Base-by-base conservation (phyloP, 2,888 invertebrate species). In the Drosophila nigritarsus region DNA sequence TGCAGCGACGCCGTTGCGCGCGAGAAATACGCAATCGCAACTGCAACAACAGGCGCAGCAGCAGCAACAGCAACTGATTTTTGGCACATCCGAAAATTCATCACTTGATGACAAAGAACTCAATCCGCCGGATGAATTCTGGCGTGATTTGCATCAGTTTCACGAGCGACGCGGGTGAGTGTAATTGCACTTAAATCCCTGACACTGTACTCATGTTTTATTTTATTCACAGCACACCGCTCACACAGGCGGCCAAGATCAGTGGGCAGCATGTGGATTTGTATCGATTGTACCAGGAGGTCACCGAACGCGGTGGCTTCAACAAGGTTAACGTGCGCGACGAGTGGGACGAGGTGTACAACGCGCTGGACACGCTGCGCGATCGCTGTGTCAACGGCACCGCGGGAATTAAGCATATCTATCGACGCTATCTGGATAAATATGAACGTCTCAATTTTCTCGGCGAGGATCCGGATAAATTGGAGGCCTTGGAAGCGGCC, bases 231-330 rank as follows among this genome's bases (percentile, higher is more conserved):
- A 96, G 96, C 83, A 94, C 94, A 32, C 92, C 94, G n/a, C 82
- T 93, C n/a, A 94, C 89, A 78, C 94, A 94, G 89, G 95, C 95
- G 36, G 97, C 97, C 3, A 94, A 96, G 92, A 96, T 99, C 74
- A 97, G 97, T 94, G 98, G 99, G 67, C 95, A 96, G 90, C 97
- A 97, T 93, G 95, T 99, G 91, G 99, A 99, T 94, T 95, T 99
- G 82, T 98, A 97, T 94, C 95, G 96, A 75, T 95, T 99, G 83
- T 99, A 99, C 94, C 96, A 96, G 88, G 95, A 98, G 92, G 99
- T 99, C 60, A 98, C 97, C 87, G 96, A 96, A 78, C 95, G 97
- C 90, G 99, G 99, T 87, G 99, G 99, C 87, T 97, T 99, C 95
- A 95, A 97, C 86, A 99, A 98, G 96, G 99, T 99, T 93, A 98